Evolutionary conservation across 1,140 invertebrate species (phyloP).

Genomic region (Watersipora subatra): DNA sequence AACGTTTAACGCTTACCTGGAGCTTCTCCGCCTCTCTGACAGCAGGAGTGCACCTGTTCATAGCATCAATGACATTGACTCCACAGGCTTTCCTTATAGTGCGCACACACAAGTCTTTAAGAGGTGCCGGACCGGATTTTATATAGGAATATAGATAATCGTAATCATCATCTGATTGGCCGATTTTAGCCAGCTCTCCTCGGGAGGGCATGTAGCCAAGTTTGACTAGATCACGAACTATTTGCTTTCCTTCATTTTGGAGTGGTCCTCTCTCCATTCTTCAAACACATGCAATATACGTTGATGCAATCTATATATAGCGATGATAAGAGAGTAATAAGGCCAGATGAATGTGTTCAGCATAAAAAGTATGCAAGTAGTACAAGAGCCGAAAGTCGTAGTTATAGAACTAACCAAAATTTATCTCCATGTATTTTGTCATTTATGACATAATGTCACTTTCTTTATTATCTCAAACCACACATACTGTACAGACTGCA

Average conservation of each 20-base stretch:
- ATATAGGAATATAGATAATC: background rate
- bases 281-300: no score
- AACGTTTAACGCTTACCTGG: background rate
- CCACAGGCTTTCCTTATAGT: background rate
- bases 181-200: background rate
- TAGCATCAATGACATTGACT: background rate
- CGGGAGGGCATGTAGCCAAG: background rate
- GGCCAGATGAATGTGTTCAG: no score
- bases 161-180: background rate
- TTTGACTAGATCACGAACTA: background rate
- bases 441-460: no score
- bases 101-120: background rate
- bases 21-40: background rate
- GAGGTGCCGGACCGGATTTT: background rate
- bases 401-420: no score
- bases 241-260: background rate
- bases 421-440: no score
- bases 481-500: no score
- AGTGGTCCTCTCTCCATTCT: background rate
- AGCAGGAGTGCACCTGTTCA: background rate
- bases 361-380: no score
- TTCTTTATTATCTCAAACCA: no score
- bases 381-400: no score
- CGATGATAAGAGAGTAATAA: no score
- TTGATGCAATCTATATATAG: no score